These are phyloP conservation scores for Piaya cayana DNA, from an alignment of 2,113 vertebrate species.

Conservation along the genomic window DNA sequence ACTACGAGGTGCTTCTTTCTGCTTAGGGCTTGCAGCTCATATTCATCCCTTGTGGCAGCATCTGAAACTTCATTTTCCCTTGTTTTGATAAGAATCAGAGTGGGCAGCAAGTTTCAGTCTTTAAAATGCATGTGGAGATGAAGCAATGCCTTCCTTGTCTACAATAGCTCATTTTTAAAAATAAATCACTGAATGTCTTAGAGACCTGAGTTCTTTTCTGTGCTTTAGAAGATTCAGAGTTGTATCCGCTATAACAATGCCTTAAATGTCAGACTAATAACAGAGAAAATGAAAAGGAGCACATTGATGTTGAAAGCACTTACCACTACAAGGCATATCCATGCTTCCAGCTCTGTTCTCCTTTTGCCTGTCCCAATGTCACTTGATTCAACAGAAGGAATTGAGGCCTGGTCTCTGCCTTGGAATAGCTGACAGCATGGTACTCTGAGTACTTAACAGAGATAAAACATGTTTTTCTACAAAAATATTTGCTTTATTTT, in stretches of 20 bases:
- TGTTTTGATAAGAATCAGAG: neutral
- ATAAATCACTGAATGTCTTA: neutral
- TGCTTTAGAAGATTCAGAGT: neutral
- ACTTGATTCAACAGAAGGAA: neutral
- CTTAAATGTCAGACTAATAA: neutral
- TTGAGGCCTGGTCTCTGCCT: neutral
- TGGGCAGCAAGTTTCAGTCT: neutral
- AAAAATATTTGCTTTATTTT: neutral
- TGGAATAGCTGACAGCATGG: neutral
- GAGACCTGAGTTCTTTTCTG: neutral
- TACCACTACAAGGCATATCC: neutral
- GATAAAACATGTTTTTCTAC: neutral
- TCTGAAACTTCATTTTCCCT: fast-evolving
- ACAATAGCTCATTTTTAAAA: neutral
- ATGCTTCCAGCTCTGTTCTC: neutral
- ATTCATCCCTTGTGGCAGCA: neutral
- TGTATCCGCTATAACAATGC: neutral
- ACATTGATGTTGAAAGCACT: neutral
- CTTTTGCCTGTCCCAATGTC: neutral
- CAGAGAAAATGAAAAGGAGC: neutral
- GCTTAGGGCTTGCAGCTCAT: neutral
- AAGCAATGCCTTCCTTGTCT: neutral
- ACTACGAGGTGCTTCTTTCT: neutral
- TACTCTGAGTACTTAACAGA: neutral
- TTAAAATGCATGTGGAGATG: neutral